A percentile compares a stretch with the other conserved stretches of the same genome.
These are phyloP conservation scores for Stenodema calcarata DNA, from an alignment of 2,888 invertebrate species.

Conservation along the genomic window DNA sequence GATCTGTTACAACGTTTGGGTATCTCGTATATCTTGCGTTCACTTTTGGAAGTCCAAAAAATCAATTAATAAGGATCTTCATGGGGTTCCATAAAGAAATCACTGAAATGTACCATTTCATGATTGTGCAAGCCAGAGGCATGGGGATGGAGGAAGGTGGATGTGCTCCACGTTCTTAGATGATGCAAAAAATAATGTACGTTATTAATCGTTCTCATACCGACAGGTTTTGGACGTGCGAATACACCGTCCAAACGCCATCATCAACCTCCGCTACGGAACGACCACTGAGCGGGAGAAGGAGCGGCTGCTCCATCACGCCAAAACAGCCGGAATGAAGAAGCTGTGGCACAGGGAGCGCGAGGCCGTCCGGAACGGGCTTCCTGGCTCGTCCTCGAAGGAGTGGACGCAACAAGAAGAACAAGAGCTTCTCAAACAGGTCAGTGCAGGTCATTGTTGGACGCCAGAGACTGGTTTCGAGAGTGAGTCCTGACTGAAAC, in stretches of 20 bases:
- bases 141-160: too few species aligned
- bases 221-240: constrained; percentile 77
- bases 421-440: constrained; percentile 60
- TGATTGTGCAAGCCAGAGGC: too few species aligned
- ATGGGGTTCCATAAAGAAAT: too few species aligned
- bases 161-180: too few species aligned
- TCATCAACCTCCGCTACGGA: constrained; percentile 93
- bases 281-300: constrained; percentile 89
- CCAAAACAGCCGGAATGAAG: constrained; percentile 82
- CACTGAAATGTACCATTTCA: too few species aligned
- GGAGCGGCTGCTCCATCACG: constrained; percentile 87
- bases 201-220: not conserved
- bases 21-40: too few species aligned
- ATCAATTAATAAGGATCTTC: too few species aligned
- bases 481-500: too few species aligned
- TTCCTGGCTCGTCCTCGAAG: constrained; percentile 53
- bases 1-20: too few species aligned
- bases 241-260: constrained; percentile 88
- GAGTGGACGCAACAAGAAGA: constrained; percentile 79
- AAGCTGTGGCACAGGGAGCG: constrained; percentile 94
- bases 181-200: too few species aligned
- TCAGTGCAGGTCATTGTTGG: not conserved
- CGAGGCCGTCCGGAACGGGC: constrained; percentile 74
- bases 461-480: too few species aligned
- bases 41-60: too few species aligned